These are phyloP conservation scores for Eublepharis macularius DNA, from an alignment of 2,113 vertebrate genomes.

Conservation along the genomic window DNA sequence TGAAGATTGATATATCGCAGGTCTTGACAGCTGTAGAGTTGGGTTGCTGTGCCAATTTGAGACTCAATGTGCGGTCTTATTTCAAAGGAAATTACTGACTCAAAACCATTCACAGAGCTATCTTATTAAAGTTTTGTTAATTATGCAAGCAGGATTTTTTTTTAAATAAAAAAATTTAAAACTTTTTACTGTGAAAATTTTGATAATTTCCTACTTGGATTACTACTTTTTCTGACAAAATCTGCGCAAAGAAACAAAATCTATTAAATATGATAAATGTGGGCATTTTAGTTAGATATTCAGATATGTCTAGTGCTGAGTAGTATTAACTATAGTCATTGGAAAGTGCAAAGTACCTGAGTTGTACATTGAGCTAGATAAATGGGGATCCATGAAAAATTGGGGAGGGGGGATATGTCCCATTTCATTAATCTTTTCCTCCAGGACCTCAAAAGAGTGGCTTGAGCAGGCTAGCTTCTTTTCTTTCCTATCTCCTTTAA, in stretches of 20 bases:
- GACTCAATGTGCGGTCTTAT: constrained; percentile 37
- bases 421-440: too few relatives aligned
- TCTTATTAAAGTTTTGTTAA: constrained; percentile 51
- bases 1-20: constrained; percentile 69
- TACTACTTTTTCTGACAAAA: constrained; percentile 13
- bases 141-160: constrained; percentile 55
- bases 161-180: constrained; percentile 39
- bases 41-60: constrained; percentile 66
- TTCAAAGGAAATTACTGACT: constrained; percentile 55
- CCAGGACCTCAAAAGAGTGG: too few relatives aligned
- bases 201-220: constrained; percentile 20
- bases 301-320: background rate
- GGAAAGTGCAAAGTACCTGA: background rate
- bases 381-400: too few relatives aligned
- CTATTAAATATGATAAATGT: constrained; percentile 11
- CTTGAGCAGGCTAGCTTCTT: too few relatives aligned
- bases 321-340: background rate
- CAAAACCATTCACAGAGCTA: constrained; percentile 43
- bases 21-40: constrained; percentile 67
- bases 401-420: too few relatives aligned
- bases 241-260: constrained; percentile 23
- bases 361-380: background rate
- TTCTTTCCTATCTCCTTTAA: too few relatives aligned
- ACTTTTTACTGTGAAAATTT: constrained; percentile 29
- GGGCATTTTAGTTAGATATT: background rate